A percentile compares a stretch with the other conserved stretches of the same genome.
phyloP scores from a whole-genome alignment of 1,140 invertebrate genomes.

The Zaprionus camerounensis region DNA sequence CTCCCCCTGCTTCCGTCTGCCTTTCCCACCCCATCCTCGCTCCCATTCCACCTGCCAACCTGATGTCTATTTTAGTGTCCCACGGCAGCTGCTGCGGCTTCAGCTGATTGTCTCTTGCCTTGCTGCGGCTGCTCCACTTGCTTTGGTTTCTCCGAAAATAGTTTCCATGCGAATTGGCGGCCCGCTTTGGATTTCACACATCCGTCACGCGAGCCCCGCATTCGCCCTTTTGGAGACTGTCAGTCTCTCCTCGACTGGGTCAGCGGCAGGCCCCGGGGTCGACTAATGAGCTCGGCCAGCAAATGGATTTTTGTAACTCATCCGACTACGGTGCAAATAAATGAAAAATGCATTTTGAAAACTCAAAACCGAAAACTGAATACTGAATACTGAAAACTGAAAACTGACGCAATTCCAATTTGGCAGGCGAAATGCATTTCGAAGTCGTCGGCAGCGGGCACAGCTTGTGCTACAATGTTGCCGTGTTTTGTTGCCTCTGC shows the following conservation, averaged over 20 bases:
- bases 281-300: conserved; percentile 70
- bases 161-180: conserved; percentile 28
- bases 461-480: conserved; percentile 65
- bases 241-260: conserved; percentile 11
- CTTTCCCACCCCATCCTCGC: not conserved
- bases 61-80: conserved; percentile 72
- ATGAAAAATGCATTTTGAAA: conserved; percentile 71
- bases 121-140: conserved; percentile 9
- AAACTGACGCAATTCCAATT: conserved; percentile 56
- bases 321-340: conserved; percentile 67
- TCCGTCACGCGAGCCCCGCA: conserved; percentile 40
- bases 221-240: conserved; percentile 29
- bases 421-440: conserved; percentile 56
- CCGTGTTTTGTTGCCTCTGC: conserved; percentile 74
- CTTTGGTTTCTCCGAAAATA: conserved; percentile 24
- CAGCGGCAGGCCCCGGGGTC: conserved; percentile 27
- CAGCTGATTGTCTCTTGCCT: conserved; percentile 40
- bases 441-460: conserved; percentile 6
- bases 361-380: conserved; percentile 8
- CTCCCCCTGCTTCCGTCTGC: not conserved
- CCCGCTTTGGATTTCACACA: conserved; percentile 51
- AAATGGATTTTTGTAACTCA: conserved; percentile 81
- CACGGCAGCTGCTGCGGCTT: conserved; percentile 44
- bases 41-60: conserved; percentile 61
- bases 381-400: conserved; percentile 6